Evolutionary conservation across 1,140 invertebrate species (phyloP), one percentile per base, ranked within the genome.

Genomic region (Diprion similis): DNA sequence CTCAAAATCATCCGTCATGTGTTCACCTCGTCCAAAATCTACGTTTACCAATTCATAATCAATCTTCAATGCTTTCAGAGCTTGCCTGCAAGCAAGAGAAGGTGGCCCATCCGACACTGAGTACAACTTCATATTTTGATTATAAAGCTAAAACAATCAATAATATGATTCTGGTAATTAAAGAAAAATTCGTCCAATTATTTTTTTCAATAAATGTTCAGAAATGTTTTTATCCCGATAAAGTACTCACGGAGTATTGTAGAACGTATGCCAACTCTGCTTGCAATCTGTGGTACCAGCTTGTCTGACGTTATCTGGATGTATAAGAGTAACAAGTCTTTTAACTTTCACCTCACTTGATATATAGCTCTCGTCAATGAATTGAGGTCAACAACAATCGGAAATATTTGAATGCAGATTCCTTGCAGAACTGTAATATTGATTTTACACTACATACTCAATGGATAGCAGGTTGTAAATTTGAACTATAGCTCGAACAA

Each of bases 21-120:
- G 93, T 76, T 94, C 93, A 18, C 92, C 90, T 72, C 90, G 89
- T 15, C 88, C 90, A 83, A 90, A 94, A 82, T 94, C 90, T 3
- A 95, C 90, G 75, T 92, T 88, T 10, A 94, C 84, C 9, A 93
- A 83, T 76, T 92, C 89, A 78, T 90, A 92, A 47, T 92, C 88
- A 51, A 95, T 79, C 37, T 91, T 86, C 9, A 95, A 83, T 68
- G 89, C 89, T 77, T 92, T 90, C 11, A 95, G 83, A 8, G 89
- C 89, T 86, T 93, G 92, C n/a, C 90, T 87, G 46, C 94, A 93
- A 8, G 93, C 92, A 73, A 94, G 79, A 15, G 93, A 94, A 64
- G 94, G 93, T 15, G 94, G 94, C 8, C 93, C 93, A 85, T 94
- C 93, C 19, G 91, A 92, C 64, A 94, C 91, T 18, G 89, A 89